Evolutionary conservation across 2,888 invertebrate species (phyloP).

Genomic region (Zaprionus lineosus): DNA sequence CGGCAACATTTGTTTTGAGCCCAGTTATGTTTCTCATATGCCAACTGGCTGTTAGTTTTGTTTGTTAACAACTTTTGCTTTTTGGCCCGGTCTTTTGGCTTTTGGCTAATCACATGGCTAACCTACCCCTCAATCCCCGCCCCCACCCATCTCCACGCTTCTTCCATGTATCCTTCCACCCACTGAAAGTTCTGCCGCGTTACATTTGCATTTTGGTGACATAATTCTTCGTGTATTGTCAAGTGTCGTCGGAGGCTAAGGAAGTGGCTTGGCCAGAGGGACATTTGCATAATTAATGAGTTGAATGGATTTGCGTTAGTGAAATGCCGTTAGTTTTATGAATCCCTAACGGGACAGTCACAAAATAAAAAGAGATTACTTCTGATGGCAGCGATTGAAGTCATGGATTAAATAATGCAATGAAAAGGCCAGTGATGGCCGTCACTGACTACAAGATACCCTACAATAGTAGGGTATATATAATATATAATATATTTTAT

Average conservation of each 20-base stretch:
- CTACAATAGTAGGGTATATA: too few relatives aligned
- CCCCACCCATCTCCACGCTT: too few relatives aligned
- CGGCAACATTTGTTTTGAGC: slow-evolving; percentile 49
- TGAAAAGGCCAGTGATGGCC: too few relatives aligned
- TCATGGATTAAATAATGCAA: too few relatives aligned
- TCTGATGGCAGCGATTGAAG: too few relatives aligned
- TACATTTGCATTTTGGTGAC: slow-evolving; percentile 70
- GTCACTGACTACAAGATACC: too few relatives aligned
- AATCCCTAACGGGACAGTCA: slow-evolving; percentile 16
- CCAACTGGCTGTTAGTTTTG: slow-evolving; percentile 56
- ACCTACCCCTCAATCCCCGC: slow-evolving; percentile 9
- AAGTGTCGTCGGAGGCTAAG: slow-evolving; percentile 14
- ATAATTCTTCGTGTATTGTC: slow-evolving; percentile 59
- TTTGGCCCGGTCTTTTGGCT: slow-evolving; percentile 27
- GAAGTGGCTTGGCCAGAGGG: slow-evolving; percentile 41
- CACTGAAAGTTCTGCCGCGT: slow-evolving; percentile 28
- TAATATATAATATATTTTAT: too few relatives aligned
- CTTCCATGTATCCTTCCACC: too few relatives aligned
- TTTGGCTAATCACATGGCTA: slow-evolving; percentile 59
- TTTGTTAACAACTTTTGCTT: slow-evolving; percentile 67
- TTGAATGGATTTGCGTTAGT: slow-evolving; percentile 20
- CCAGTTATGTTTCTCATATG: slow-evolving; percentile 46
- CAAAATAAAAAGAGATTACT: slow-evolving; percentile 12
- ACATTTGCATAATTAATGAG: slow-evolving; percentile 71
- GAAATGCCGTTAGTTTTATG: slow-evolving; percentile 35